Conservation (phyloP, 2,113 vertebrate species). For the Urocolius indicus region DNA sequence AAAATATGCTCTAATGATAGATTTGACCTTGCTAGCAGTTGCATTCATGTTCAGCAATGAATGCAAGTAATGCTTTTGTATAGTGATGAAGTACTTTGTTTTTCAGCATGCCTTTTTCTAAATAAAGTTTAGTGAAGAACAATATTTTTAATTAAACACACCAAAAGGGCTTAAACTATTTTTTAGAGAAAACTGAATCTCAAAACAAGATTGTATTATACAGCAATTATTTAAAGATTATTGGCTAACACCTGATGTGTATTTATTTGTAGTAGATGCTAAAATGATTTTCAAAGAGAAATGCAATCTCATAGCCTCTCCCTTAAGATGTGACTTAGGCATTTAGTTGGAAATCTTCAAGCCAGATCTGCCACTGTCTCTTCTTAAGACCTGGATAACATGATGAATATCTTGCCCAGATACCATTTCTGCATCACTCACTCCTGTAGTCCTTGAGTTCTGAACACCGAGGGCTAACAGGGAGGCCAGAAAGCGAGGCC, state of each 20-base stretch:
- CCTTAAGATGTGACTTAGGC: neutral
- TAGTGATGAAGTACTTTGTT: neutral
- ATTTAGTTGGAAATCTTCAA: neutral
- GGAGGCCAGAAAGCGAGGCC: accelerated
- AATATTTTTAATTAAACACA: neutral
- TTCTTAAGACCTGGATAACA: neutral
- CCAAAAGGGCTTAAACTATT: neutral
- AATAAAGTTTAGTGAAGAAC: neutral
- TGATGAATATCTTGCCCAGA: neutral
- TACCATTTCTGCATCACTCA: neutral
- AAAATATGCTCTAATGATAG: neutral
- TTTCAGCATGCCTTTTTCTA: neutral
- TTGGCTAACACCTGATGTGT: neutral
- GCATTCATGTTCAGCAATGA: neutral
- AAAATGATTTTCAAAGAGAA: neutral
- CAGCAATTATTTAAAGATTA: neutral
- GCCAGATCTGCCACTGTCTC: neutral
- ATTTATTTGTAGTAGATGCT: neutral
- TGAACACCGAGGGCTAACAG: accelerated
- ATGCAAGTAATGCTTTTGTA: neutral
- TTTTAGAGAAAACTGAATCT: neutral
- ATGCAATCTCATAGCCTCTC: neutral
- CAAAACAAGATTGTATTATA: neutral
- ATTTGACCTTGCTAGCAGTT: neutral
- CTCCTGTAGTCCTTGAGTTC: neutral